A percentile compares a stretch with the other conserved stretches of the same genome.
Conservation (phyloP, 2,888 invertebrate genomes). For the Plagodis dolabraria region DNA sequence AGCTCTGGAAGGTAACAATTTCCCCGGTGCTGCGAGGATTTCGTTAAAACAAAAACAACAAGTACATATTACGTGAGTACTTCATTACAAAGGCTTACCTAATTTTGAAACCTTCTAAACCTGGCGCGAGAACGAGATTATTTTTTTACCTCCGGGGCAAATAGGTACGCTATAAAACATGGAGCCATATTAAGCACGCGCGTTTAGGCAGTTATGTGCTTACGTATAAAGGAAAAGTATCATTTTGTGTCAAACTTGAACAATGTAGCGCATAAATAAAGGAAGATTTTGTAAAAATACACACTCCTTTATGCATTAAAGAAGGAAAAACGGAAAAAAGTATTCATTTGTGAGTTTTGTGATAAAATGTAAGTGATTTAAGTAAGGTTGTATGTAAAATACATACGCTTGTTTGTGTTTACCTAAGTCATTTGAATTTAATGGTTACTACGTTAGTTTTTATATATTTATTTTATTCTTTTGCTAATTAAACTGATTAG, state of each 20-base stretch:
- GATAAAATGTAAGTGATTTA: too few relatives aligned
- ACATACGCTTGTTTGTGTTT: too few relatives aligned
- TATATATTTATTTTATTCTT: too few relatives aligned
- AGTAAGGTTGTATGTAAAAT: too few relatives aligned
- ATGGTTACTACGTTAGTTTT: too few relatives aligned
- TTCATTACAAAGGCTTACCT: constrained; percentile 74
- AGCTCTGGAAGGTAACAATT: constrained; percentile 42
- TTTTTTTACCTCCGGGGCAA: constrained; percentile 61
- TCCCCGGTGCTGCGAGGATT: constrained; percentile 35
- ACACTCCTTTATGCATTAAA: neutral
- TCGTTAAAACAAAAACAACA: constrained; percentile 57
- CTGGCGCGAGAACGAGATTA: constrained; percentile 64
- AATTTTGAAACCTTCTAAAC: constrained; percentile 53
- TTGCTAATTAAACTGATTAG: too few relatives aligned
- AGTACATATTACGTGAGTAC: constrained; percentile 57
- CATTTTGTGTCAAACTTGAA: constrained; percentile 30
- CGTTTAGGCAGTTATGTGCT: constrained; percentile 36
- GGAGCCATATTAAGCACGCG: constrained; percentile 52
- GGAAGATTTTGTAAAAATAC: constrained; percentile 9
- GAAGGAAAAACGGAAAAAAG: too few relatives aligned
- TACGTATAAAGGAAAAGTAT: constrained; percentile 28
- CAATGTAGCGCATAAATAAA: constrained; percentile 11
- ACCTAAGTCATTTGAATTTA: too few relatives aligned
- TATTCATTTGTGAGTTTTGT: too few relatives aligned
- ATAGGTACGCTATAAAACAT: constrained; percentile 52